Base-by-base conservation (phyloP, 2,888 invertebrate genomes). In the Formica aserva region DNA sequence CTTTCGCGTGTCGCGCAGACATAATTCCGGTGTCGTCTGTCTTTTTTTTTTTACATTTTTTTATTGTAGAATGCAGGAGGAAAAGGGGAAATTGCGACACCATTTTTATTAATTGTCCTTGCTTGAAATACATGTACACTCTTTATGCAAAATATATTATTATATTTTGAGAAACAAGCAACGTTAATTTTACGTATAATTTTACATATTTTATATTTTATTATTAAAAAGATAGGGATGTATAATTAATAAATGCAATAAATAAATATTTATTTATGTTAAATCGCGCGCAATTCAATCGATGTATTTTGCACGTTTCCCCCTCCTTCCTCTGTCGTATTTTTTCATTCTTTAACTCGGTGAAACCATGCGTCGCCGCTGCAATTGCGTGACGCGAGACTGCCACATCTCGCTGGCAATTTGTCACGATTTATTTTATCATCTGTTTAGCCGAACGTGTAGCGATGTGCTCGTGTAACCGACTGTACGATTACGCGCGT, bases 1-100 rank as follows among this genome's bases (percentile, higher is more conserved):
- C 84, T 85, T 86, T 65, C 76, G 80, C 85, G 72, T 83, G 80
- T 83, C 77, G 82, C 75, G 67, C 83, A 26, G 71, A 38, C 78
- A 67, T 86, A 88, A 85, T 86, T 84, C 78, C 76, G 38, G 35
- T 72, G 67, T 32, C 62, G 35, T 48, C 63, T 35, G 9, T 65
- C 38, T 22, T 45, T 57, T 22, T 29, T 48, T n/a, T 26, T 57
- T 32, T 65, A 38, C 69, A 66, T 26, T 77, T 72, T 32, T 67
- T 71, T 57, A n/a, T 67, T 67, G 66, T 62, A n/a, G 62, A 66
- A n/a, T 13, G 6, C 22, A 18, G 48, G 48, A 0, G 18, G 6
- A 18, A 45, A 15, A 18, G 5, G n/a, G 8, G 8, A 52, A 26
- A 81, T 71, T 52, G 32, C 80, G 18, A 22, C 35, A 41, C 67